Evolutionary conservation across 2,888 invertebrate species (phyloP).

Genomic region (Polydrusus pterygomalis): DNA sequence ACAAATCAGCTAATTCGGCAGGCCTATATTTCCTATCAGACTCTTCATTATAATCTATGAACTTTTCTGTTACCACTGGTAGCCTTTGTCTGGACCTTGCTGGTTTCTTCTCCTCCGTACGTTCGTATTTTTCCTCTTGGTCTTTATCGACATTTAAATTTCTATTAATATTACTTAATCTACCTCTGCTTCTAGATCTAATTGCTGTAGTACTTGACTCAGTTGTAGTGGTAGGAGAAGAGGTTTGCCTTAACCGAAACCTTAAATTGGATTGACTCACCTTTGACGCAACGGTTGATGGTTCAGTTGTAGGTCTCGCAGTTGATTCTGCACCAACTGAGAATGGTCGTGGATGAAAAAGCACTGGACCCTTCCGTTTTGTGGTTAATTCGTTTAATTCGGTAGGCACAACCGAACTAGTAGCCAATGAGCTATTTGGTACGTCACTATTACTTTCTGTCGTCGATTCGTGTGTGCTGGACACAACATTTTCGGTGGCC

Average conservation of each 20-base stretch:
- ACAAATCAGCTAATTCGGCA: slow-evolving; percentile 72
- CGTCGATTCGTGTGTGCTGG: slow-evolving; percentile 39
- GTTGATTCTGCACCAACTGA: slow-evolving; percentile 60
- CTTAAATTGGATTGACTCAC: slow-evolving; percentile 72
- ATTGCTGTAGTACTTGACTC: slow-evolving; percentile 45
- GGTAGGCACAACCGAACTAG: slow-evolving; percentile 17
- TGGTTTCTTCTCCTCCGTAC: slow-evolving; percentile 48
- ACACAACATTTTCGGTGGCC: slow-evolving; percentile 30
- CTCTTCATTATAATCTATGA: slow-evolving; percentile 63
- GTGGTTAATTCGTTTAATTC: slow-evolving; percentile 23
- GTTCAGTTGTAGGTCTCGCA: slow-evolving; percentile 59
- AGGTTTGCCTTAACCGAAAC: slow-evolving; percentile 60
- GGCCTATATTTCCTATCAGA: slow-evolving; percentile 67
- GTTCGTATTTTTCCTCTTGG: slow-evolving; percentile 47
- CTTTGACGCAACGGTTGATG: slow-evolving; percentile 62
- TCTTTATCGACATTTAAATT: slow-evolving; percentile 47
- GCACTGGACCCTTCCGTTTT: slow-evolving; percentile 57
- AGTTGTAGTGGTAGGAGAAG: slow-evolving; percentile 46
- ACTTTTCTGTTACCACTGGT: slow-evolving; percentile 58
- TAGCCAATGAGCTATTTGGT: slow-evolving; percentile 2
- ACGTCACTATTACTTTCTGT: slow-evolving; percentile 46
- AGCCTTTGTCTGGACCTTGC: slow-evolving; percentile 54
- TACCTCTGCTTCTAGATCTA: slow-evolving; percentile 61
- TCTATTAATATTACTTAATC: slow-evolving; percentile 58
- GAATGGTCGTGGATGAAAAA: slow-evolving; percentile 67